Evolutionary conservation across 2,888 invertebrate genomes (phyloP).

Genomic region (Agrilus biguttatus): DNA sequence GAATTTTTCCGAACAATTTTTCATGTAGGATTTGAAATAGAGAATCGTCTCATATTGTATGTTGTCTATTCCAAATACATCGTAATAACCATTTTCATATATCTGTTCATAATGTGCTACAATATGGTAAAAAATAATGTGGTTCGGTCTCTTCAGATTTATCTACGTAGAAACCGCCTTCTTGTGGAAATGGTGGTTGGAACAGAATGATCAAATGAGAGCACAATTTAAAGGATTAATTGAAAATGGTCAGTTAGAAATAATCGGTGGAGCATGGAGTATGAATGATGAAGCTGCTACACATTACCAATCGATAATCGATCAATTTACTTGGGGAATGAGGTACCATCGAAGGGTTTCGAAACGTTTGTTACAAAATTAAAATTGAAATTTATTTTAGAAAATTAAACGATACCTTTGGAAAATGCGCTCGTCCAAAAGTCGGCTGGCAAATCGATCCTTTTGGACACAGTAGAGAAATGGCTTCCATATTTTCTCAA

Average conservation of each 20-base stretch:
- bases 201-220: slow-evolving; percentile 44
- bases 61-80: too few species aligned
- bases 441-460: slow-evolving; percentile 78
- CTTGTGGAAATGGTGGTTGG: slow-evolving; percentile 72
- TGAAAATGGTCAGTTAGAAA: slow-evolving; percentile 56
- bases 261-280: slow-evolving; percentile 67
- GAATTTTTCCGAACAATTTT: too few species aligned
- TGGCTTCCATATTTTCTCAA: slow-evolving; percentile 64
- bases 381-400: slow-evolving; percentile 10
- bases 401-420: slow-evolving; percentile 49
- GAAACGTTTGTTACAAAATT: not conserved
- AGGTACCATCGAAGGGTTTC: slow-evolving; percentile 29
- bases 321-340: slow-evolving; percentile 64
- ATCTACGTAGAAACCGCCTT: slow-evolving; percentile 83
- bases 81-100: too few species aligned
- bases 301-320: slow-evolving; percentile 58
- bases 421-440: slow-evolving; percentile 54
- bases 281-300: slow-evolving; percentile 71
- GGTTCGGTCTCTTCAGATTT: slow-evolving; percentile 60
- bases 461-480: slow-evolving; percentile 76
- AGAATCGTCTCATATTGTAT: too few species aligned
- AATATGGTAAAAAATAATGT: too few species aligned
- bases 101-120: too few species aligned
- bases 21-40: too few species aligned
- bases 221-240: slow-evolving; percentile 53